Base-by-base conservation (phyloP, 2,113 vertebrate genomes). In the Ivindomyrus marchei region DNA sequence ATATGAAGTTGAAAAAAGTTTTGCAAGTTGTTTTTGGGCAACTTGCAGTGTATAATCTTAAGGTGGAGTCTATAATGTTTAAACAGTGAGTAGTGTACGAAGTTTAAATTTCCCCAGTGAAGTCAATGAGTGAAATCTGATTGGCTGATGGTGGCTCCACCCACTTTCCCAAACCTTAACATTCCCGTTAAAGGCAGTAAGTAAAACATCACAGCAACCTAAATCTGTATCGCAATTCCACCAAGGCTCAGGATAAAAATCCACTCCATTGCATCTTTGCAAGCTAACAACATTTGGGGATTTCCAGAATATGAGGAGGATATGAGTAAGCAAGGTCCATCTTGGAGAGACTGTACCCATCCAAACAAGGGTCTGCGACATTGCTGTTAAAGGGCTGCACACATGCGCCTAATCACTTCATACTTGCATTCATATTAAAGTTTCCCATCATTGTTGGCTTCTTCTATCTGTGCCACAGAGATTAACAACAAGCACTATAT, bases 301-400 rank as follows among this genome's bases (percentile, higher is more conserved):
- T 46, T 58, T 88, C 87, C 56, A 15, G 36, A 31, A 45, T n/a
- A 66, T 66, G 52, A 24, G 39, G 31, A 88, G 80, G 80, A 85
- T 56, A 89, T 85, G 89, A 89, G 89, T 83, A 85, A 62, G 89
- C 89, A 85, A 24, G 15, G 83, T 53, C 36, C 47, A 89, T 89
- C 70, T 31, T n/a, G 15, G 50, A 89, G 50, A 85, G 31, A 11
- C 77, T 89, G 49, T 39, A 53, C 36, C 4, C 50, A 27, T 10
- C 88, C 52, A 70, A 8, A 9, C 80, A 15, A 36, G 1, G 50
- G 15, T 27, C n/a, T 53, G 6, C 47, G 15, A 19, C 85, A 50
- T 36, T 15, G 17, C 85, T 87, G 85, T 42, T 24, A 87, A 39
- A 87, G 85, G 27, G 49, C 17, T 15, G 19, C 49, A 11, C 24